Percentiles rank a stretch among this genome's conserved stretches.
These are phyloP conservation scores for Eutolmus rufibarbis DNA, from an alignment of 2,888 invertebrate genomes.

Conservation along the genomic window DNA sequence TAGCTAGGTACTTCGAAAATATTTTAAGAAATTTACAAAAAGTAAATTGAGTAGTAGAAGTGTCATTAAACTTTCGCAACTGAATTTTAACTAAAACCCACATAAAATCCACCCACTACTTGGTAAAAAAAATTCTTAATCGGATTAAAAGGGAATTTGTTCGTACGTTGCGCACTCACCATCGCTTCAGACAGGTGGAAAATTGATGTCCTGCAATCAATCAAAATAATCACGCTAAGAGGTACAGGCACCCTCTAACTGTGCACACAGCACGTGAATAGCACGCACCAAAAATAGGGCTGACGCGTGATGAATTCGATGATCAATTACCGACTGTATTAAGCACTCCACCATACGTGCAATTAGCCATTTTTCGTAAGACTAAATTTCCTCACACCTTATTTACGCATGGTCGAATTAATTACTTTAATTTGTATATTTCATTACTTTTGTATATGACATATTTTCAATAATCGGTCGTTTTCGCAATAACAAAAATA, in stretches of 20 bases:
- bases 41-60: neutral
- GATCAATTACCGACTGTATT: neutral
- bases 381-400: neutral
- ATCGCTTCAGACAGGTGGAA: neutral
- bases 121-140: neutral
- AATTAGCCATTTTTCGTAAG: neutral
- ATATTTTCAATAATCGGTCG: neutral
- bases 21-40: neutral
- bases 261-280: neutral
- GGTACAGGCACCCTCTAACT: neutral
- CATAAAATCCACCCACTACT: neutral
- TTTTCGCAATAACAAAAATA: neutral
- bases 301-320: neutral
- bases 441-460: neutral
- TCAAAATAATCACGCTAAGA: slow-evolving; percentile 5
- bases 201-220: slow-evolving; percentile 1
- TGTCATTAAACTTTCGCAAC: neutral
- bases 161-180: neutral
- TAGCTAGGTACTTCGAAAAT: neutral
- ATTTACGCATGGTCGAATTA: neutral
- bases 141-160: neutral
- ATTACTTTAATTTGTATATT: neutral
- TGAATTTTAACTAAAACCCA: neutral
- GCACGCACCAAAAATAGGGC: neutral
- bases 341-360: neutral